A percentile compares a stretch with the other conserved stretches of the same genome.
Conservation (phyloP, 1,140 invertebrate genomes). For the Aporrectodea caliginosa region DNA sequence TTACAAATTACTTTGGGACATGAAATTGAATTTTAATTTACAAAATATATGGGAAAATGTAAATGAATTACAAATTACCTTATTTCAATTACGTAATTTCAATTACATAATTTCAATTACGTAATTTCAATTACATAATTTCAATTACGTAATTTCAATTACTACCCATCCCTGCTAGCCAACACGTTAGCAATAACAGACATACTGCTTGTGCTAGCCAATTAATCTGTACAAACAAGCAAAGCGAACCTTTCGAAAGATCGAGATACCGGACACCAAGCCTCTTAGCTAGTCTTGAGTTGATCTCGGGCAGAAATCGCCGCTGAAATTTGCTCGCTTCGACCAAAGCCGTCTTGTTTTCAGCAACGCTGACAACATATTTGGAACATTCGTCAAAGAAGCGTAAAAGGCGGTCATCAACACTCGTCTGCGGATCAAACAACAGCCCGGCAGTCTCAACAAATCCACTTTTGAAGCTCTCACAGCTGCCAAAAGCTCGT, state of each 20-base stretch:
- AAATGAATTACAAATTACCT: no score
- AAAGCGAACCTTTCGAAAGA: background rate
- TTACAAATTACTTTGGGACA: no score
- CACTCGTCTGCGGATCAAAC: background rate
- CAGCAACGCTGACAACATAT: background rate
- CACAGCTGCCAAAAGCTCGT: background rate
- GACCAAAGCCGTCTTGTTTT: background rate
- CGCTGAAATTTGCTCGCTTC: background rate
- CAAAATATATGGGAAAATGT: no score
- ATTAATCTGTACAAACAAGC: background rate
- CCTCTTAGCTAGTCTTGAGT: background rate
- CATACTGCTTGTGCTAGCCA: no score
- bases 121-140: no score
- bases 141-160: no score
- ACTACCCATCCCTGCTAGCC: no score
- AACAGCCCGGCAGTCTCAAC: background rate
- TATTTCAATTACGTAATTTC: no score
- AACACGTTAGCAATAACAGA: no score
- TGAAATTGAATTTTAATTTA: no score
- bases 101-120: no score
- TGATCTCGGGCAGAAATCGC: background rate
- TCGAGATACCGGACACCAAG: background rate
- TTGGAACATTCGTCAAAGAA: background rate
- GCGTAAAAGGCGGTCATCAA: background rate
- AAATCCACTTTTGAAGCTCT: background rate